Conservation (phyloP, 2,797 vertebrate genomes). For the Prionace glauca region DNA sequence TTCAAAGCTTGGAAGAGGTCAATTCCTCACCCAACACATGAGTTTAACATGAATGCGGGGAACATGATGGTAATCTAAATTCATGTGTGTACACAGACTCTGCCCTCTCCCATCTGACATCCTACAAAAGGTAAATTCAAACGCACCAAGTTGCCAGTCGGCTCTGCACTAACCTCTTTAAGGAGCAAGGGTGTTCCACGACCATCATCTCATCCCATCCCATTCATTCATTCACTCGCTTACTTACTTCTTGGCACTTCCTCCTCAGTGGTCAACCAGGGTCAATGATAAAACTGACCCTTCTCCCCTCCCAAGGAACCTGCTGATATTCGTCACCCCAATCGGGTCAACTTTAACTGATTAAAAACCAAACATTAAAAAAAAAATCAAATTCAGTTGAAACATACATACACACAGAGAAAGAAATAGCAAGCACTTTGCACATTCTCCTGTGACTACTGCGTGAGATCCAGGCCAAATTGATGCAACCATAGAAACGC, state of each 20-base stretch:
- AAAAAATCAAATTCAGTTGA: too few species aligned
- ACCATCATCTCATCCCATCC: background rate
- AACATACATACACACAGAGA: too few species aligned
- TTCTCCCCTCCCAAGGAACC: background rate
- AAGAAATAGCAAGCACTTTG: background rate
- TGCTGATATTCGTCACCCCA: background rate
- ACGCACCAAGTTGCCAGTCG: too few species aligned
- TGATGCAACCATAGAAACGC: slow-evolving; percentile 50
- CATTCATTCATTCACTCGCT: too few species aligned
- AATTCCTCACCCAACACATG: background rate
- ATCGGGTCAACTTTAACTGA: background rate
- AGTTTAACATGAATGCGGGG: background rate
- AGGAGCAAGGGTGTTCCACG: background rate
- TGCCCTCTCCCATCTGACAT: too few species aligned
- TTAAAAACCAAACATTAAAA: too few species aligned
- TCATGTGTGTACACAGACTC: background rate
- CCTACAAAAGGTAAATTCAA: too few species aligned
- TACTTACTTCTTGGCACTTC: too few species aligned
- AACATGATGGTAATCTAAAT: background rate
- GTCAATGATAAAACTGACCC: slow-evolving; percentile 40
- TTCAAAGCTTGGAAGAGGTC: background rate
- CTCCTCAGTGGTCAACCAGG: slow-evolving; percentile 38
- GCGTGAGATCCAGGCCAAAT: background rate
- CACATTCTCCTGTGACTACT: background rate
- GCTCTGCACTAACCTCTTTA: too few species aligned